These are phyloP conservation scores for Porites lutea DNA, from an alignment of 64 coral and sea anemone species.

Conservation along the genomic window DNA sequence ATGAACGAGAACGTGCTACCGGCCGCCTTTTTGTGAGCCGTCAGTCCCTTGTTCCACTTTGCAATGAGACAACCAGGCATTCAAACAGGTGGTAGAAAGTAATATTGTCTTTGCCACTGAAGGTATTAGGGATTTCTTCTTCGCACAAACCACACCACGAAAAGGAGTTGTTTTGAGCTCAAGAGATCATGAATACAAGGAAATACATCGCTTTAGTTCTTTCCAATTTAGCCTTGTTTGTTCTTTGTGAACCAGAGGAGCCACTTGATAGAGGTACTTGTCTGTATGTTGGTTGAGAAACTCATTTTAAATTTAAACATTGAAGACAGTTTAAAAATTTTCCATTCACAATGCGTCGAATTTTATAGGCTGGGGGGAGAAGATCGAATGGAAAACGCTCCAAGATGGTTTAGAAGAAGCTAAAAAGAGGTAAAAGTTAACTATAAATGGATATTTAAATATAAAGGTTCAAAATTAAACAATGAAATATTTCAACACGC, in stretches of 20 bases:
- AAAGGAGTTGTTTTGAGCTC: neutral
- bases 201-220: neutral
- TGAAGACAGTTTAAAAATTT: neutral
- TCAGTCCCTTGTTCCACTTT: neutral
- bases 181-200: neutral
- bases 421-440: slow-evolving; percentile 28
- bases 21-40: neutral
- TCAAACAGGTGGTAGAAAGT: slow-evolving; percentile 9
- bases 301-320: neutral
- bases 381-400: slow-evolving; percentile 58
- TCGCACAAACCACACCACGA: neutral
- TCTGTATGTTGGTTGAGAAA: neutral
- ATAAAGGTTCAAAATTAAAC: neutral
- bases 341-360: neutral
- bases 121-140: neutral
- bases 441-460: neutral
- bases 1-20: slow-evolving; percentile 35
- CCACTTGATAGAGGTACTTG: slow-evolving; percentile 31
- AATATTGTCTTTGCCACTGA: slow-evolving; percentile 28
- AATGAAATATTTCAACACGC: neutral
- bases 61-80: neutral
- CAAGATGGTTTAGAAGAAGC: slow-evolving; percentile 54
- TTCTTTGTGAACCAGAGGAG: slow-evolving; percentile 4
- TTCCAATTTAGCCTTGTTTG: slow-evolving; percentile 15
- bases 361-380: slow-evolving; percentile 64